Conservation (phyloP, 2,797 vertebrate genomes). For the Tenualosa ilisha region DNA sequence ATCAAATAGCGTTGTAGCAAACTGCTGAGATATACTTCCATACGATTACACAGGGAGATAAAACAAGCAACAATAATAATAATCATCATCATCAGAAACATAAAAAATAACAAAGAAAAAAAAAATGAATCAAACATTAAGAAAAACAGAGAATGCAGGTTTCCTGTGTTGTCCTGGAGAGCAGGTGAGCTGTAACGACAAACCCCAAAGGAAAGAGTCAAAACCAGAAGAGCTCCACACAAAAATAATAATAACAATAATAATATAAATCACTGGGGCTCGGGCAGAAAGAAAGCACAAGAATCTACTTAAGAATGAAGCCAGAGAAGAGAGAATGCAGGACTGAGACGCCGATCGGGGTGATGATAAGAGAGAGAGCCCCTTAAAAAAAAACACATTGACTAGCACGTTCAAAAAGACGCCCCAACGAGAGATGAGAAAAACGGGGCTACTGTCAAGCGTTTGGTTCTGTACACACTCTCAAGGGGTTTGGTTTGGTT, state of each 20-base stretch:
- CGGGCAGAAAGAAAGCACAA: constrained; percentile 31
- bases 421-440: not conserved
- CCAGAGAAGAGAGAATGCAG: constrained; percentile 14
- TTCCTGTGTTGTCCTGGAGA: not conserved
- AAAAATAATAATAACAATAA: constrained; percentile 15
- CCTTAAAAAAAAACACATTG: not conserved
- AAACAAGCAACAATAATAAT: constrained; percentile 59
- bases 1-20: constrained; percentile 71
- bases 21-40: constrained; percentile 79
- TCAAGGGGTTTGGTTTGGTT: not conserved
- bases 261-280: constrained; percentile 6
- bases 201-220: constrained; percentile 29
- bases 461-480: not conserved
- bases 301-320: constrained; percentile 22
- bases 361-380: constrained; percentile 26
- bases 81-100: constrained; percentile 64
- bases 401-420: not conserved
- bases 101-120: constrained; percentile 59
- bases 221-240: constrained; percentile 19
- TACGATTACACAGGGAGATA: constrained; percentile 76
- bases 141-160: constrained; percentile 53
- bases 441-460: not conserved
- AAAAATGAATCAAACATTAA: constrained; percentile 66
- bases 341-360: constrained; percentile 23
- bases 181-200: not conserved